A percentile compares a stretch with the other conserved stretches of the same genome.
Conservation (phyloP, 2,113 vertebrate species). For the Limnothrissa miodon region DNA sequence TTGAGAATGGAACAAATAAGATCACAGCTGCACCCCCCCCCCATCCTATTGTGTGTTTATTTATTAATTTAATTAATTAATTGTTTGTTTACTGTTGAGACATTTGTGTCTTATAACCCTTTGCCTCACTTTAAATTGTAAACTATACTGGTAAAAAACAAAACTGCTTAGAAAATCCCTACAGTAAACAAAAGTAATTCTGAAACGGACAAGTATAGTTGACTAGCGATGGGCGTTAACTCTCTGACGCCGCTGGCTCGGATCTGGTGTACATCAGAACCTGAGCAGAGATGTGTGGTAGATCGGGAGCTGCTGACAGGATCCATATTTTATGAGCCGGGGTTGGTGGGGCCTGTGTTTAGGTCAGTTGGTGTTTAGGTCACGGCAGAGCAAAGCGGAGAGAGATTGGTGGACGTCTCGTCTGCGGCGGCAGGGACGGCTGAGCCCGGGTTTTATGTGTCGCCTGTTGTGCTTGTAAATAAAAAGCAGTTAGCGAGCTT, state of each 20-base stretch:
- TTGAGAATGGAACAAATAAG: background rate
- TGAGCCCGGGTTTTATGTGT: background rate
- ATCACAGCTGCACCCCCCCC: background rate
- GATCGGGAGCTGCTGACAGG: background rate
- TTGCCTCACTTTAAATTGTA: background rate
- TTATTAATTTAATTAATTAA: background rate
- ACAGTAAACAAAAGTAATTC: background rate
- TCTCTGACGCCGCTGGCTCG: background rate
- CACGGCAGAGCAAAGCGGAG: background rate
- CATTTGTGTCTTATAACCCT: background rate
- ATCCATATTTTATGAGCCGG: slow-evolving; percentile 5
- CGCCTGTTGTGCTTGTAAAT: background rate
- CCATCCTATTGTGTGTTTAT: too few species aligned
- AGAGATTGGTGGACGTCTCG: slow-evolving; percentile 36
- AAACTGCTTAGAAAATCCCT: background rate
- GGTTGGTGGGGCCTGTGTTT: background rate
- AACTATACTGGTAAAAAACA: background rate
- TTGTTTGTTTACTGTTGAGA: too few species aligned
- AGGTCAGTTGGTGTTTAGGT: background rate
- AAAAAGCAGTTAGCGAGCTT: background rate
- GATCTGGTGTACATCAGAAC: background rate
- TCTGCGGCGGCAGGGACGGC: background rate
- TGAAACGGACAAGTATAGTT: background rate
- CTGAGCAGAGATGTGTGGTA: background rate
- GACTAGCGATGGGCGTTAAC: background rate